These are phyloP conservation scores for Leucosticte australis DNA, from an alignment of 2,113 vertebrate species.

Conservation along the genomic window DNA sequence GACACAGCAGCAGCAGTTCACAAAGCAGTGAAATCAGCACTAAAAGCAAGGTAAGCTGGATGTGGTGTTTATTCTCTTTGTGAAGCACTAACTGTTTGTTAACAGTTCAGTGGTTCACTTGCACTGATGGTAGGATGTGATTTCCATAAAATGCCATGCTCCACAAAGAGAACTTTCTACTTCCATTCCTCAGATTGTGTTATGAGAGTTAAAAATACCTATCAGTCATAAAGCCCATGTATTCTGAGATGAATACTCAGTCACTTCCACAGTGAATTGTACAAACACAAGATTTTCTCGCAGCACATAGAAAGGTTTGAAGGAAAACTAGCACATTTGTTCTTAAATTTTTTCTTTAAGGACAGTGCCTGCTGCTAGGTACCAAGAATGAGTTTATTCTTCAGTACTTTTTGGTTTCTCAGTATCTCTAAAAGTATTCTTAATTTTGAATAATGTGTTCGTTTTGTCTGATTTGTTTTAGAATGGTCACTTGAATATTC, in stretches of 20 bases:
- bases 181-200: background rate
- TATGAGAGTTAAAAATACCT: background rate
- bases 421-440: background rate
- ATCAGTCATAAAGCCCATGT: background rate
- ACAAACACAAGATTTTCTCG: background rate
- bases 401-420: background rate
- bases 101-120: background rate
- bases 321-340: background rate
- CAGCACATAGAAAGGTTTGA: background rate
- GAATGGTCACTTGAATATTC: background rate
- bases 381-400: background rate
- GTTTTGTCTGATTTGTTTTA: background rate
- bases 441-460: background rate
- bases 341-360: background rate
- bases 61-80: background rate
- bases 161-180: background rate
- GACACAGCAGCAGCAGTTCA: constrained; percentile 98
- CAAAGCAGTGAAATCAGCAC: constrained; percentile 98
- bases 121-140: background rate
- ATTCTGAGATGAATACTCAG: background rate
- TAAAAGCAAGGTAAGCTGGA: constrained; percentile 90
- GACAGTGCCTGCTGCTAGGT: background rate
- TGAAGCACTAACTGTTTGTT: too few species aligned
- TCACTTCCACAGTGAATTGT: background rate
- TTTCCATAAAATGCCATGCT: background rate